Base-by-base conservation (phyloP, 2,888 invertebrate genomes). In the Diarsia mendica region DNA sequence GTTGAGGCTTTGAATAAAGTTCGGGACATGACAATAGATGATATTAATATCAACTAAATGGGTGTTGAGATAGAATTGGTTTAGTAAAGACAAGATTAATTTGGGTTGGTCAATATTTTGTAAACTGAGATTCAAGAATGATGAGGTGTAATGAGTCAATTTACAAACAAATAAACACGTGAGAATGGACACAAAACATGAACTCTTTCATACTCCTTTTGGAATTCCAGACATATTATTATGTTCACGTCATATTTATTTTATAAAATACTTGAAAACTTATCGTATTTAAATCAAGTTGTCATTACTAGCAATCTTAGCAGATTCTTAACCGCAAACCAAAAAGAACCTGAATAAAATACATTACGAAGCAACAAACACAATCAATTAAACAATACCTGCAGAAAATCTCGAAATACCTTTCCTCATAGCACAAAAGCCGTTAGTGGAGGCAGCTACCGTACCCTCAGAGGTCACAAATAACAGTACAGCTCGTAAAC, bases 401-500 rank as follows among this genome's bases (percentile, higher is more conserved):
- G 70, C 23, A 71, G 67, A 61, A 82, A 81, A 77, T 81, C 82
- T 73, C 55, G 63, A 77, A 85, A 71, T 77, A 73, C 77, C 78
- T 85, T 85, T 77, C 79, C 77, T 87, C 70, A 83, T 82, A 80
- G 75, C 65, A 85, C 76, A 86, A 87, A 84, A 83, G 77, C 82
- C 87, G 88, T 87, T 87, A 88, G 87, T 70, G 55, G 73, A 67
- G 63, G 77, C 82, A 77, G 86, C 87, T 85, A 87, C 86, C 82
- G 85, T 77, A 83, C 91, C 90, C 93, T 90, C 89, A 84, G 90
- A 94, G 94, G 93, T 95, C 94, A 90, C 95, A 94, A 95, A 95
- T 94, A 95, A 95, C 94, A 89, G 93, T 93, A 92, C 90, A 88
- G 91, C 92, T 94, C 96, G 94, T 96, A 96, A 96, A 96, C 95